phyloP scores from a whole-genome alignment of 2,113 vertebrate species.

The Neomonachus schauinslandi region DNA sequence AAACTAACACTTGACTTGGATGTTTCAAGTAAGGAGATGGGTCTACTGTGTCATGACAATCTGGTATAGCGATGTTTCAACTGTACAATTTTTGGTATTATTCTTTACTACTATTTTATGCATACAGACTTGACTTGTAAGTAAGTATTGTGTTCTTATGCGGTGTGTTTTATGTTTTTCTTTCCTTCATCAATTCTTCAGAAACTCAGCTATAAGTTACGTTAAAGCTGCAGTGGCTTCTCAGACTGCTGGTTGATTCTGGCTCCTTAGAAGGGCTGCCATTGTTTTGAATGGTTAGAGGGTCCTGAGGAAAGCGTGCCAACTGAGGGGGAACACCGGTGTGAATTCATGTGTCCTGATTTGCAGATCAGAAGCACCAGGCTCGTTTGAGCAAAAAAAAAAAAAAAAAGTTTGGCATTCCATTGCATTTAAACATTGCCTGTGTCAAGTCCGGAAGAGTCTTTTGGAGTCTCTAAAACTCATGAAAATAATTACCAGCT shows the following conservation, averaged over 20 bases:
- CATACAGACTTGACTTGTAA: conserved; percentile 85
- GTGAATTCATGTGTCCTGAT: conserved; percentile 32
- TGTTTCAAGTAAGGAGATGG: conserved; percentile 62
- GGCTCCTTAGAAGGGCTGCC: neutral
- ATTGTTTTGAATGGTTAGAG: neutral
- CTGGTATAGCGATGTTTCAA: conserved; percentile 71
- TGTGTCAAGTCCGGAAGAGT: neutral
- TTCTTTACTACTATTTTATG: conserved; percentile 74
- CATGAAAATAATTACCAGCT: neutral
- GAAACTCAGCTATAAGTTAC: conserved; percentile 68
- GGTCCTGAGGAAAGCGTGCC: conserved; percentile 39
- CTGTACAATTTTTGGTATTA: conserved; percentile 71
- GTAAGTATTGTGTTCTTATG: conserved; percentile 78
- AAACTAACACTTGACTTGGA: conserved; percentile 47
- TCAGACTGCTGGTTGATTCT: conserved; percentile 68
- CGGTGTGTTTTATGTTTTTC: conserved; percentile 64
- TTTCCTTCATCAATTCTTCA: conserved; percentile 72
- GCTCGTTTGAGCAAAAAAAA: neutral
- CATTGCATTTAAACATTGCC: conserved; percentile 83
- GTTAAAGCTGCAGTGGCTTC: conserved; percentile 63
- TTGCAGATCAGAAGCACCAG: conserved; percentile 73
- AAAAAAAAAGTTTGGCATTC: accelerated
- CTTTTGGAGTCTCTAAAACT: neutral
- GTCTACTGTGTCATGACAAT: conserved; percentile 37
- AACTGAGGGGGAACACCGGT: conserved; percentile 57